Evolutionary conservation across 2,113 vertebrate genomes (phyloP).

Genomic region (Pseudonaja textilis): DNA sequence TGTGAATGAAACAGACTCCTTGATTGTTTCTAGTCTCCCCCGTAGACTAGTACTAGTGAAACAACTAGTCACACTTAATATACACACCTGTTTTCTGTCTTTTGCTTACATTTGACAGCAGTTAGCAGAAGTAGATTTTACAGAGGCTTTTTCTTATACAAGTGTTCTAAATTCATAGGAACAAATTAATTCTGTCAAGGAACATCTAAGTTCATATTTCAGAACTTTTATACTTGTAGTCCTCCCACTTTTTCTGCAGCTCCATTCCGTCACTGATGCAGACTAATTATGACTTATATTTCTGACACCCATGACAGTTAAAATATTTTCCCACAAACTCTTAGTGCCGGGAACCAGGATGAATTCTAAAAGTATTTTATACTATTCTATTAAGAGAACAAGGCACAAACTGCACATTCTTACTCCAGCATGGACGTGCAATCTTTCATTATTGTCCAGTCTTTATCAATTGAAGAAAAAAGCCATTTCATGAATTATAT

Average conservation of each 20-base stretch:
- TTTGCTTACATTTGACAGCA: neutral
- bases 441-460: constrained; percentile 27
- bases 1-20: constrained; percentile 25
- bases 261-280: neutral
- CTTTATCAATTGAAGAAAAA: constrained; percentile 45
- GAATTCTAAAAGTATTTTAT: neutral
- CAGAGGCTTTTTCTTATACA: neutral
- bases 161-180: neutral
- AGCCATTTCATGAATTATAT: constrained; percentile 19
- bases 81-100: neutral
- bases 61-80: neutral
- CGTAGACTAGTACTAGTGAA: neutral
- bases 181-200: neutral
- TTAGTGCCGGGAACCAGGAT: neutral
- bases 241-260: neutral
- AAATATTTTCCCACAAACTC: neutral
- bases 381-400: constrained; percentile 2
- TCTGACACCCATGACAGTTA: neutral
- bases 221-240: neutral
- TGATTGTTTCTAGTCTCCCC: neutral
- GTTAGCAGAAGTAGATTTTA: neutral
- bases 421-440: constrained; percentile 59
- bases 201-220: neutral
- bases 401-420: constrained; percentile 59
- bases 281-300: neutral